A percentile compares a stretch with the other conserved stretches of the same genome.
Conservation (phyloP, 1,140 invertebrate species). For the Euwallacea similis region DNA sequence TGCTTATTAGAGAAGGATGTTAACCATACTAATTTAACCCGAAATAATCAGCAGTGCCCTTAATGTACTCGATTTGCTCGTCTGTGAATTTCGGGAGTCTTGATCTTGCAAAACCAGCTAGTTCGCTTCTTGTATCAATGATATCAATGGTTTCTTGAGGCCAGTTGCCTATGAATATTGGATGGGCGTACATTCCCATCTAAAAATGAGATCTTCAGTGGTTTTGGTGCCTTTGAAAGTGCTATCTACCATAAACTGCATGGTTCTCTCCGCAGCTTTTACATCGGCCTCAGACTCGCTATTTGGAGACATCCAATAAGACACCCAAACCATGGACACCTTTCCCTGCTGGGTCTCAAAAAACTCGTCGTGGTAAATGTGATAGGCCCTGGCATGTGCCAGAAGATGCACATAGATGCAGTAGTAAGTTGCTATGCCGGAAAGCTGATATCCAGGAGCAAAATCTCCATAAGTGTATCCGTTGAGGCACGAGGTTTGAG, state of each 20-base stretch:
- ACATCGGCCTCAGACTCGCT: conserved; percentile 4
- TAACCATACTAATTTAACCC: conserved; percentile 56
- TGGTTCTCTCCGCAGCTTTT: conserved; percentile 47
- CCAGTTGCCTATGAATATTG: conserved; percentile 59
- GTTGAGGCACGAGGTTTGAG: conserved; percentile 62
- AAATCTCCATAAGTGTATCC: conserved; percentile 12
- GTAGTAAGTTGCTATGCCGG: conserved; percentile 59
- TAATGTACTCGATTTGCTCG: conserved; percentile 51
- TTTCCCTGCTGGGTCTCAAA: conserved; percentile 30
- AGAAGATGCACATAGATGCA: conserved; percentile 58
- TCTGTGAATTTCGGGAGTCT: conserved; percentile 63
- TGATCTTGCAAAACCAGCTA: conserved; percentile 58
- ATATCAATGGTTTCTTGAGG: conserved; percentile 58
- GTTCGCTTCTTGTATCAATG: conserved; percentile 58
- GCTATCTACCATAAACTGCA: conserved; percentile 44
- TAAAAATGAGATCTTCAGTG: conserved; percentile 37
- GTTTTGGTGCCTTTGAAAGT: not conserved
- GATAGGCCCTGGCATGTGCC: conserved; percentile 60
- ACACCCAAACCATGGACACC: conserved; percentile 8
- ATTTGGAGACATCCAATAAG: conserved; percentile 15
- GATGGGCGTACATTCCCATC: conserved; percentile 63
- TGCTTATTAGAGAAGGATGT: conserved; percentile 54
- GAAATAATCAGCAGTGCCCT: conserved; percentile 59
- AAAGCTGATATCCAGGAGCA: conserved; percentile 32
- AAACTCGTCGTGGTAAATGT: conserved; percentile 59